phyloP scores from a whole-genome alignment of 2,797 vertebrate genomes.

The Crenichthys baileyi region DNA sequence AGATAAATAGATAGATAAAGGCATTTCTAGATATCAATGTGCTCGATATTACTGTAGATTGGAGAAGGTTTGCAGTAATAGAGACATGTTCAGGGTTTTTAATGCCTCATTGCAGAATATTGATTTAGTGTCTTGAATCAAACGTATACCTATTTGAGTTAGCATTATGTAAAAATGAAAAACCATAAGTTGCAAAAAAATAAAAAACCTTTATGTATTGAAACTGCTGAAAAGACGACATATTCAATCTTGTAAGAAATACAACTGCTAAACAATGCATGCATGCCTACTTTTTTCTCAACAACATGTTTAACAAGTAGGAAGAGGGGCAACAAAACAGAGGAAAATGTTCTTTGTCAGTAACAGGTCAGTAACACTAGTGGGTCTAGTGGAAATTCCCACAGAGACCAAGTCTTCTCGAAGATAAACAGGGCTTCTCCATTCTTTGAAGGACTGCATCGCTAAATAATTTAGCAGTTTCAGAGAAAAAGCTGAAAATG shows the following conservation, averaged over 20 bases:
- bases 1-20: constrained; percentile 39
- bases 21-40: constrained; percentile 24
- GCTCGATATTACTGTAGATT: constrained; percentile 9
- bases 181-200: not conserved
- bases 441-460: not conserved
- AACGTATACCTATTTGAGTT: not conserved
- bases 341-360: not conserved
- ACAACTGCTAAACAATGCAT: not conserved
- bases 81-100: not conserved
- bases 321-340: not conserved
- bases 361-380: not conserved
- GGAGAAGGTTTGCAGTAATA: not conserved
- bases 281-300: not conserved
- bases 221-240: not conserved
- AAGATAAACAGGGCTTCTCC: not conserved
- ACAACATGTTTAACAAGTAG: constrained; percentile 1
- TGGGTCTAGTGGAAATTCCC: not conserved
- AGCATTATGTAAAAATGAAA: not conserved
- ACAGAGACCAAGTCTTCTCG: not conserved
- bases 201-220: too few species aligned
- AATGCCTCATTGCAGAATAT: not conserved
- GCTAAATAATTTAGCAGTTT: constrained; percentile 1
- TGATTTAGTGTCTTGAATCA: not conserved
- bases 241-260: not conserved
- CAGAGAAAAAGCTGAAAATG: constrained; percentile 2